Base-by-base conservation (phyloP, 2,797 vertebrate species). In the Mormyrops attenuatus region DNA sequence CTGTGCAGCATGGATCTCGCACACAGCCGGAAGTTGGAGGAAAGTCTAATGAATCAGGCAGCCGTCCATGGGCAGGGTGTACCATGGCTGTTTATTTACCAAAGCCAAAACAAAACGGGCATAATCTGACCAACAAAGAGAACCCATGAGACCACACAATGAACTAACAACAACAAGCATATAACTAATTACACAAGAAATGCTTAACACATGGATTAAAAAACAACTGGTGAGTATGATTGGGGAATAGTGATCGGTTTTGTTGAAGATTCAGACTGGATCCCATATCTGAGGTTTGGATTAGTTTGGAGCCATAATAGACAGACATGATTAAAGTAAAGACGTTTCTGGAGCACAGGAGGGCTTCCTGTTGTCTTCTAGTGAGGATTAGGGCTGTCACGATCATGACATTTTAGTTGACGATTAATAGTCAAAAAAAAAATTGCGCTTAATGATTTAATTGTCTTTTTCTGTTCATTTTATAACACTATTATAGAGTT, bases 361-460 rank as follows among this genome's bases (percentile, higher is more conserved):
- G 49, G 11, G 49, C 9, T 20, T 13, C 41, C 6, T 47, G 13
- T 91, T 92, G 89, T 92, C 84, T 89, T 77, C 87, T 30, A 87
- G n/a, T 88, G 63, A 88, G 44, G 60, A 69, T 87, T 44, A 41
- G 82, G 69, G 82, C 20, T 53, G 13, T 85, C 84, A 30, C 80
- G 13, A n/a, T 63, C 88, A 87, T 73, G 34, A 73, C 17, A 17
- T 73, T 73, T 73, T 66, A 66, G 22, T 66, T 66, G 60, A 3
- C 22, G 22, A 66, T 66, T 66, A 26, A 13, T 30, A 30, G 60
- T 66, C 60, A 63, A 26, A 63, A 7, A 26, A 63, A 63, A 26
- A 63, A 63, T 26, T 11, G 7, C 7, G 22, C 26, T 63, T 63
- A 22, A 63, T 9, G 2, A 63, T 63, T 63, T 53, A 15, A 53